Base-by-base conservation (phyloP, 2,113 vertebrate genomes). In the Hiodon tergisus region DNA sequence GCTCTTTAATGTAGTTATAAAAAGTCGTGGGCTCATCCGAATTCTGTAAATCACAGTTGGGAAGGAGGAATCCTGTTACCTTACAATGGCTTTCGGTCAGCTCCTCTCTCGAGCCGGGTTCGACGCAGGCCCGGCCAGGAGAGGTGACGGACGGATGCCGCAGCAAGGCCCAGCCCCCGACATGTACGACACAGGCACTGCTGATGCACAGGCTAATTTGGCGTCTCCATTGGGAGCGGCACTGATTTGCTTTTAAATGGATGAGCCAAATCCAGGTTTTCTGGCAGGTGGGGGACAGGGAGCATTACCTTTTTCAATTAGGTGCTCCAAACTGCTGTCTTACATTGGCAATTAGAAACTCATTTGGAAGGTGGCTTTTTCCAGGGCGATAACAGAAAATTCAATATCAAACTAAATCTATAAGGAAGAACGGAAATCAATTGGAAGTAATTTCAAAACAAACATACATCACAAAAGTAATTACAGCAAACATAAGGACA, bases 301-400 rank as follows among this genome's bases (percentile, higher is more conserved):
- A 17, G 52, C 71, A 72, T 72, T 72, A 62, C 47, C 71, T 60
- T 61, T 7, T 47, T 72, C 48, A 72, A 72, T 72, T 10, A 14
- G 48, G 59, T 14, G n/a, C n/a, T 14, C 48, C 48, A 72, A 61
- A 62, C n/a, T 61, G 71, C 8, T 72, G 51, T 69, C 48, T 57
- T 59, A 55, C 46, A 51, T 59, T 14, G 46, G 17, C 31, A 31
- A 31, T 31, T 31, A 48, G 59, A 60, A 60, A 16, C 70, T 71
- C 55, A 31, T 31, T 31, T 31, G 31, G 31, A 31, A 31, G 31
- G 31, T 0, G 31, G 31, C 31, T 31, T 31, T 31, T 31, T 31
- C 31, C 31, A 31, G 31, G 31, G 31, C 31, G 31, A 31, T 31
- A 31, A 31, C 31, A 31, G 31, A 31, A 31, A 31, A 31, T 31